phyloP scores from a whole-genome alignment of 2,888 invertebrate genomes.

The Parnassius orleans region DNA sequence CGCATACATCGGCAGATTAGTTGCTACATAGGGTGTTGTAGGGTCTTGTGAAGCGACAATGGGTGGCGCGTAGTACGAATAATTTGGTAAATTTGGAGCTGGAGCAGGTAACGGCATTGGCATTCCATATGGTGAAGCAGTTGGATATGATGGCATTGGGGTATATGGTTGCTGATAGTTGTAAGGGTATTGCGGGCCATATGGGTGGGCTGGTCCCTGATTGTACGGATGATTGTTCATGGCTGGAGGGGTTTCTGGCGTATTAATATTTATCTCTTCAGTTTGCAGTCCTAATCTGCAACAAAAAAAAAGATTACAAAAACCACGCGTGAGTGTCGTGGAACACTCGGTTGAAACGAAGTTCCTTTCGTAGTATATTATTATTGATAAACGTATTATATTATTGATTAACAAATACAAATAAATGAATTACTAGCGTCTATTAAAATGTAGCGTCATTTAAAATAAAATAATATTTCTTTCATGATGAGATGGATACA shows the following conservation, averaged over 20 bases:
- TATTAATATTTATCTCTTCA: conserved; percentile 59
- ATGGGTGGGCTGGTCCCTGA: conserved; percentile 58
- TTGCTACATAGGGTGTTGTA: conserved; percentile 43
- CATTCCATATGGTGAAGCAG: conserved; percentile 60
- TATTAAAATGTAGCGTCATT: no score
- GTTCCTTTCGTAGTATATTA: no score
- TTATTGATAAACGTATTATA: no score
- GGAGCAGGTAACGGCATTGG: conserved; percentile 47
- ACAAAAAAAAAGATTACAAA: conserved; percentile 35
- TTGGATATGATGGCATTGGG: conserved; percentile 57
- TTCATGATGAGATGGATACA: no score
- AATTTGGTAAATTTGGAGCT: conserved; percentile 43
- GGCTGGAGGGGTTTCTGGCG: conserved; percentile 50
- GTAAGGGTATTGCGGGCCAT: conserved; percentile 52
- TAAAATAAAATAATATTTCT: no score
- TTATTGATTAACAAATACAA: no score
- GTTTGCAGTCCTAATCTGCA: conserved; percentile 68
- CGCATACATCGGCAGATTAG: conserved; percentile 51
- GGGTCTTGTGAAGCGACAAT: conserved; percentile 41
- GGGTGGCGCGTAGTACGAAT: conserved; percentile 52
- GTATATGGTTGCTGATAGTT: conserved; percentile 55
- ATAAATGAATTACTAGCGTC: no score
- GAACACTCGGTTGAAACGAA: no score
- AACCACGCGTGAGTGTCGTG: no score
- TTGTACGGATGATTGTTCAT: conserved; percentile 70